Percentiles rank a stretch among this genome's conserved stretches.
Evolutionary conservation across 2,113 vertebrate genomes (phyloP).

Genomic region (Sialia sialis): DNA sequence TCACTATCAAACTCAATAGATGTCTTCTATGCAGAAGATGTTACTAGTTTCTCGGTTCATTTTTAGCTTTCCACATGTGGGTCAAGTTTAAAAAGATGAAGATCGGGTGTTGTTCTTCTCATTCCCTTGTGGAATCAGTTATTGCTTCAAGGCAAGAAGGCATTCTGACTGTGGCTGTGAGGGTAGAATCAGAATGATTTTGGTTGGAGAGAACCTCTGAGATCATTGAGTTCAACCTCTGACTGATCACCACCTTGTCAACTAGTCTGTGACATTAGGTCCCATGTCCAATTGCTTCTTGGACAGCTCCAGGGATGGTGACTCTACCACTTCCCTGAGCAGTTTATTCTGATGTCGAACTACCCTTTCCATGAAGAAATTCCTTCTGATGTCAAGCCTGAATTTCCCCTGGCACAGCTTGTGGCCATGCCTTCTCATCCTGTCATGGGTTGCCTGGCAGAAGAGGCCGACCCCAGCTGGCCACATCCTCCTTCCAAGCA

Average conservation of each 20-base stretch:
- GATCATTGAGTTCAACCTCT: neutral
- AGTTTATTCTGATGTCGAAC: neutral
- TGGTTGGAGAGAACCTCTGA: neutral
- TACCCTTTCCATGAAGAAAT: neutral
- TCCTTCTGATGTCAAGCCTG: neutral
- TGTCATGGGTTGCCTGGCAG: neutral
- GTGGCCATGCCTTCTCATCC: neutral
- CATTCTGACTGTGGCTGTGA: neutral
- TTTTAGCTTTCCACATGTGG: neutral
- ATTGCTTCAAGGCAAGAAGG: neutral
- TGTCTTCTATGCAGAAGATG: neutral
- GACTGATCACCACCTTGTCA: neutral
- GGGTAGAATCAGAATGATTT: neutral
- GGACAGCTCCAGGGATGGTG: neutral
- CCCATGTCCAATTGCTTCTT: neutral
- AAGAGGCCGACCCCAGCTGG: neutral
- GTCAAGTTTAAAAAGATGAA: neutral
- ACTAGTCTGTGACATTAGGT: neutral
- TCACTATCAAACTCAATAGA: neutral
- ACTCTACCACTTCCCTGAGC: neutral
- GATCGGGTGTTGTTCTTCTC: neutral
- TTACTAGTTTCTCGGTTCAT: neutral
- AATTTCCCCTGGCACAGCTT: neutral
- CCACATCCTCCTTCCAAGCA: neutral
- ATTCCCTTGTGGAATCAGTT: neutral